Base-by-base conservation (phyloP, 2,888 invertebrate genomes). In the Diadegma fenestrale region DNA sequence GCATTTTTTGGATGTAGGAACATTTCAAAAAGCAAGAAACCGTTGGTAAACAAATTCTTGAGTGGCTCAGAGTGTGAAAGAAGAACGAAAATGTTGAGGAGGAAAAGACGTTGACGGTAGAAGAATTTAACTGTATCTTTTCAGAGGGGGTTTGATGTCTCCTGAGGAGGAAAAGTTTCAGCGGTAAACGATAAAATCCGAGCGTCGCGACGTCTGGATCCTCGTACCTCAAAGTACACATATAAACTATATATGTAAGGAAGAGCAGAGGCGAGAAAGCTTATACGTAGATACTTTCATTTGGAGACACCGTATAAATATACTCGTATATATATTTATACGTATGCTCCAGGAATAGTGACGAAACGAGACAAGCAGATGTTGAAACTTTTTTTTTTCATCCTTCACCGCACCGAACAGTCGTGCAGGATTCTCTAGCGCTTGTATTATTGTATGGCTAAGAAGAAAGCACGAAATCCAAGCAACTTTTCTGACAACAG, bases 291-390 rank as follows among this genome's bases (percentile, higher is more conserved):
- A 78, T 48, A 71, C 79, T 71, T 61, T 79, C 58, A 79, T 71
- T 79, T 63, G 69, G 68, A 71, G 71, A 48, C 63, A 33, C 37
- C 33, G 33, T 43, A 63, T n/a, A 54, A 22, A 54, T 22, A 54
- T 54, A 54, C 12, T 7, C 10, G 8, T 54, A 54, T 54, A 54
- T 54, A 54, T 54, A 10, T 19, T 8, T 22, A 54, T 37, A 37
- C 10, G 26, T 26, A 58, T 58, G 14, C 58, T 58, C 58, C 54
- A 71, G 41, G 68, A 26, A 79, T 69, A 79, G 73, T 75, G 75
- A 69, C 75, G 84, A 84, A 83, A 82, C 80, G 80, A 80, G 80
- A 66, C 66, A 77, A 54, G 61, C 85, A 86, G 82, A 86, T 86
- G 85, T 82, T 80, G 75, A 51, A 64, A 17, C 51, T 75, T 61